Evolutionary conservation across 2,797 vertebrate species (phyloP).

Genomic region (Poecilia velifera): DNA sequence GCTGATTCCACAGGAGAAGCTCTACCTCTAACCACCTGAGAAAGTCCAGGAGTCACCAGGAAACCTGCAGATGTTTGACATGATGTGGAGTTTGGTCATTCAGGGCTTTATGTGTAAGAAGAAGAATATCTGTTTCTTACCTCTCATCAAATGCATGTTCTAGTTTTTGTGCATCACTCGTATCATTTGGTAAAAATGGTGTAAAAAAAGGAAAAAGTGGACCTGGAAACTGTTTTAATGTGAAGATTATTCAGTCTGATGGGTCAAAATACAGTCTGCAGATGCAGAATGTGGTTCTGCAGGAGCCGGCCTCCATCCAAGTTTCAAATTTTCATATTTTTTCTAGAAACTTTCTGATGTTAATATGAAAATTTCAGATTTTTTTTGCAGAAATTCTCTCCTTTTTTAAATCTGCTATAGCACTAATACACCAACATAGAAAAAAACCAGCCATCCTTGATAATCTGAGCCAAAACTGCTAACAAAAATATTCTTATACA

Average conservation of each 20-base stretch:
- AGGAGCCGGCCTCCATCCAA: not conserved
- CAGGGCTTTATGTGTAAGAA: not conserved
- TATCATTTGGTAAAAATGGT: not conserved
- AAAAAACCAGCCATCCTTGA: not conserved
- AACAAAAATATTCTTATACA: not conserved
- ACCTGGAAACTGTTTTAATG: not conserved
- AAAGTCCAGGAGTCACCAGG: not conserved
- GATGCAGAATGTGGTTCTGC: not conserved
- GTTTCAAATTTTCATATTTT: no score
- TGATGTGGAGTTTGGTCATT: not conserved
- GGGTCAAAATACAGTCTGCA: not conserved
- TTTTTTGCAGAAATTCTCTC: no score
- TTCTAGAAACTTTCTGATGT: no score
- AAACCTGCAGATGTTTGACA: not conserved
- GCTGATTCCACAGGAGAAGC: not conserved
- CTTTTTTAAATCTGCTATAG: no score
- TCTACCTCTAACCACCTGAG: not conserved
- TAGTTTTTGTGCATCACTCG: not conserved
- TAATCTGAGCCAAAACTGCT: not conserved
- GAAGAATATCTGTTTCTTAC: not conserved
- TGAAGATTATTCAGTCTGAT: not conserved
- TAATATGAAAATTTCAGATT: no score
- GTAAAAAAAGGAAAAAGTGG: not conserved
- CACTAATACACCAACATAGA: no score
- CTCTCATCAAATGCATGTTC: not conserved